Evolutionary conservation across 2,888 invertebrate species (phyloP).

Genomic region (Nineta flava): DNA sequence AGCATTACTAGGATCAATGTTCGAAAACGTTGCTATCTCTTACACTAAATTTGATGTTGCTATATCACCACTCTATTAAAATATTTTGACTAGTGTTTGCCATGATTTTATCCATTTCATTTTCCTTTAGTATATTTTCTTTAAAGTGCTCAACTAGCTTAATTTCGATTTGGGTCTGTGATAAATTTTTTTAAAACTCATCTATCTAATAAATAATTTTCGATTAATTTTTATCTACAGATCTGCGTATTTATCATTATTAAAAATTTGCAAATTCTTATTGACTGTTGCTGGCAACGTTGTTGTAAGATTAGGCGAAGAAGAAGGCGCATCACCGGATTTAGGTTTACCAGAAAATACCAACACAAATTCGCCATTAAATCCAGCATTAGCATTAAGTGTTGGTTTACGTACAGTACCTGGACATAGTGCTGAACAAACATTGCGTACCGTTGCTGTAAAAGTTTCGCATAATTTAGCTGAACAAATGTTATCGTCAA

Average conservation of each 20-base stretch:
- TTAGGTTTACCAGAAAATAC: conserved; percentile 22
- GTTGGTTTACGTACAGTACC: conserved; percentile 75
- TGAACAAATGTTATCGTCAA: conserved; percentile 37
- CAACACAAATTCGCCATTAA: conserved; percentile 23
- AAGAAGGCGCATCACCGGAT: conserved; percentile 26
- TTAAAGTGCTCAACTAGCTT: too few relatives aligned
- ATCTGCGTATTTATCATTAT: conserved; percentile 73
- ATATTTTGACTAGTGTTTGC: too few relatives aligned
- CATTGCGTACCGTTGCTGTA: conserved; percentile 62
- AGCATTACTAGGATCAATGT: too few relatives aligned
- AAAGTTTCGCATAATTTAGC: conserved; percentile 70
- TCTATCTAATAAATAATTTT: too few relatives aligned
- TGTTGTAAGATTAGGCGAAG: conserved; percentile 35
- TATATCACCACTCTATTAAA: too few relatives aligned
- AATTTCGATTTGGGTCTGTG: too few relatives aligned
- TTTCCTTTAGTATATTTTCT: too few relatives aligned
- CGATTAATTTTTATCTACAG: conserved; percentile 28
- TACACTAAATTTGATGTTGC: too few relatives aligned
- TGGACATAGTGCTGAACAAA: conserved; percentile 61
- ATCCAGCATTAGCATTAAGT: conserved; percentile 41
- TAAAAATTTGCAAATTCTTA: conserved; percentile 78
- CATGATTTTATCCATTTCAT: too few relatives aligned
- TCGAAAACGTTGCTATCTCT: too few relatives aligned
- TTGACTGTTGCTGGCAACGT: conserved; percentile 76
- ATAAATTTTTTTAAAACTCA: too few relatives aligned